Base-by-base conservation (phyloP, 2,888 invertebrate species). In the Phaedon cochleariae region DNA sequence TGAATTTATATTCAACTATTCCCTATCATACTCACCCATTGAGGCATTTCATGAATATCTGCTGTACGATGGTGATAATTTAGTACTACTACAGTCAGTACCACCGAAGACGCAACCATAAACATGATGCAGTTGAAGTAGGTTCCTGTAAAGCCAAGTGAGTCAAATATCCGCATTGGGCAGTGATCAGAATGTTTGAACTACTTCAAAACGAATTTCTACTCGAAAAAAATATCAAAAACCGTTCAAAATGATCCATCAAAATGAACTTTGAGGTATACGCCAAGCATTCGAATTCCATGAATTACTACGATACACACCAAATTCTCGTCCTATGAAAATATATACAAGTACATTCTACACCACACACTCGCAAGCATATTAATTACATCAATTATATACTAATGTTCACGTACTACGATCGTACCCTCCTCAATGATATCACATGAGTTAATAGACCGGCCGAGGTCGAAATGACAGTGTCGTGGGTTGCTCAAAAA, bases 51-150 rank as follows among this genome's bases (percentile, higher is more conserved):
- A 86, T 97, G 96, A 82, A 96, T 97, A 83, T 97, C 97, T 68
- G 97, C 95, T 76, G 95, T 95, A 79, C 97, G 90, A 85, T 98
- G 97, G 85, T 98, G 98, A 85, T 96, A 97, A 87, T 98, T 98
- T 75, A 98, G 90, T 76, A 98, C 97, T 77, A 97, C 92, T 76
- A 98, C 97, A 60, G 98, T 98, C 80, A 97, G 90, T 78, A 97
- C 96, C 84, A 98, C 97, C 72, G 97, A 97, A 71, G 97, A 95
- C 67, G 97, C 97, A 86, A 97, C 97, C 97, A 98, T 97, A 87
- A 98, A 95, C 98, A 98, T 98, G 86, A 97, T 97, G 89, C 97
- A 97, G 88, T 97, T 97, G 91, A 98, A 98, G 88, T 98, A 98
- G 78, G 97, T 96, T 83, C 97, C 97, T 77, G 79, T 67, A 80